Base-by-base conservation (phyloP, 2,797 vertebrate species). In the Oceanodroma leucorhoa region DNA sequence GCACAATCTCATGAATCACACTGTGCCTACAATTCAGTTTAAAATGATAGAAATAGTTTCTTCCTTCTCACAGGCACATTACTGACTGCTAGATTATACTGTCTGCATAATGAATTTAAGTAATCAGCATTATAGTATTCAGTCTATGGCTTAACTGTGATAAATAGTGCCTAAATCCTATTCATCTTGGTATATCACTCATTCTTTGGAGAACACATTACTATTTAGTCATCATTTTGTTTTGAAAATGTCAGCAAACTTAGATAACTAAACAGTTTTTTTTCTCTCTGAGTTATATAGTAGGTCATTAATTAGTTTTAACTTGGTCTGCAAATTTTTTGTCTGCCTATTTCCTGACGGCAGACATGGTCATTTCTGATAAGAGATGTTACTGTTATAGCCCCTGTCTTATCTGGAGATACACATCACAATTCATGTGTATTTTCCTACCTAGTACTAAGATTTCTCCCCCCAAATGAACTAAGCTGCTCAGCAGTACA, bases 231-330 rank as follows among this genome's bases (percentile, higher is more conserved):
- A 98, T 97, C 93, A 93, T 88, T 97, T 96, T 96, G 93, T 96
- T 98, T 94, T 90, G 24, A 90, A 93, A 94, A 90, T 48, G 90
- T 98, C 98, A 98, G 98, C 98, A 98, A 96, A 97, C 90, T 79
- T 78, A 54, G 88, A 87, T 90, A 93, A 96, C 91, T 30, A 53
- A 43, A 67, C 41, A 50, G 50, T 16, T 34, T 91, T 92, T 84
- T 76, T 36, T 32, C 34, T 32, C 34, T 62, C 82, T 0, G 20
- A 77, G 65, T 92, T 90, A 73, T n/a, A 90, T 4, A 72, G 93
- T 7, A 24, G 88, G 81, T 85, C 86, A 73, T 92, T 84, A 76
- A 87, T 70, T 45, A 90, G 83, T 46, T 96, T 91, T 94, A 93
- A 94, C 90, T 60, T 18, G 22, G 77, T 96, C 90, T 93, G 96